Evolutionary conservation across 2,888 invertebrate species (phyloP).

Genomic region (Cryptocheilus praepositus): DNA sequence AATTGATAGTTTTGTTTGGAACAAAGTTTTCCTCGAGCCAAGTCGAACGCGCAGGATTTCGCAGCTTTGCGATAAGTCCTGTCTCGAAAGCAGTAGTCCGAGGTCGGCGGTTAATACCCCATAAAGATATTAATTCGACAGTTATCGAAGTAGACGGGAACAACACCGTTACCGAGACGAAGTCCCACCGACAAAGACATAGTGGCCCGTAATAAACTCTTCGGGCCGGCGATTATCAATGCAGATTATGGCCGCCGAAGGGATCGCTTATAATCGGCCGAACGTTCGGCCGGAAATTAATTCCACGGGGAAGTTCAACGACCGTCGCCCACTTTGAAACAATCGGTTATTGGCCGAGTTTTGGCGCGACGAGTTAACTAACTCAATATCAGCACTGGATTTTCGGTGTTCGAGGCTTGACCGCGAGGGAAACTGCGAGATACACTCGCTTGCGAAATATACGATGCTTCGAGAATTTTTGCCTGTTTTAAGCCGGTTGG

Average conservation of each 20-base stretch:
- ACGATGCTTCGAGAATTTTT: too few species aligned
- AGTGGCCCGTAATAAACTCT: constrained; percentile 44
- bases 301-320: neutral
- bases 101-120: constrained; percentile 39
- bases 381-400: too few species aligned
- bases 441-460: too few species aligned
- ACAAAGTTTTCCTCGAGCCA: constrained; percentile 44
- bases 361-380: too few species aligned
- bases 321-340: neutral
- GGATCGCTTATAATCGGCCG: neutral
- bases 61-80: constrained; percentile 46
- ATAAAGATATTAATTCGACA: constrained; percentile 55
- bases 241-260: constrained; percentile 23
- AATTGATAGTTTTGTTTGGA: constrained; percentile 54
- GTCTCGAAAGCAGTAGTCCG: constrained; percentile 32
- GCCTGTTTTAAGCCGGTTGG: too few species aligned
- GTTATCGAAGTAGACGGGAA: constrained; percentile 38
- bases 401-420: too few species aligned
- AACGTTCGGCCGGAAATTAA: neutral
- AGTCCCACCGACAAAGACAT: constrained; percentile 14
- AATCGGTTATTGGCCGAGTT: too few species aligned
- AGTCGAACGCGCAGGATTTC: constrained; percentile 23
- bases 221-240: constrained; percentile 42
- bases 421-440: too few species aligned
- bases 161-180: neutral